Evolutionary conservation across 2,888 invertebrate species (phyloP).

Genomic region (Zelleria hepariella): DNA sequence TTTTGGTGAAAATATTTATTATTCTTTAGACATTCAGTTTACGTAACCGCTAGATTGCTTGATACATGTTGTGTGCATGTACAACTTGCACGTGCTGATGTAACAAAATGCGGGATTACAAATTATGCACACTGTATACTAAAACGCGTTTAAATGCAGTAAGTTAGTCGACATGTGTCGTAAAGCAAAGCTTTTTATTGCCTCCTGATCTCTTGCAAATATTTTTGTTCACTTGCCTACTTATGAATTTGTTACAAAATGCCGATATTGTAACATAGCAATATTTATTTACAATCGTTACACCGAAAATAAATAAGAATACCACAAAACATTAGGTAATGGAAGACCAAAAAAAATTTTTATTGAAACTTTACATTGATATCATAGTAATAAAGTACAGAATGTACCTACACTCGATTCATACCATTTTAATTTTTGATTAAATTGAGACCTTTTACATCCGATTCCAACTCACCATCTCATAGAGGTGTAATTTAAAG

Average conservation of each 20-base stretch:
- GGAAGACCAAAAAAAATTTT: too few relatives aligned
- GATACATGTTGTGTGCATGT: not conserved
- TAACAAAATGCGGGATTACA: not conserved
- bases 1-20: conserved; percentile 1
- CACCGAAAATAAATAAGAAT: too few relatives aligned
- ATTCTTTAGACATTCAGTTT: not conserved
- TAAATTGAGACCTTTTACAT: not conserved
- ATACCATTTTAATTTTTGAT: not conserved
- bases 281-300: too few relatives aligned
- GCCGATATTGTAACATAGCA: too few relatives aligned
- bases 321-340: too few relatives aligned
- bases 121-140: not conserved
- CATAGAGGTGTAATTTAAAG: not conserved
- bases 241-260: too few relatives aligned
- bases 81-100: not conserved
- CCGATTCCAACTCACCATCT: not conserved
- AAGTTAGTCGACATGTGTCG: not conserved
- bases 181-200: not conserved
- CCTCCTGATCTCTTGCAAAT: not conserved
- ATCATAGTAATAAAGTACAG: too few relatives aligned
- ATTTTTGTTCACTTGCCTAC: too few relatives aligned
- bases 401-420: not conserved
- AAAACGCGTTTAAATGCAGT: not conserved
- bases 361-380: too few relatives aligned
- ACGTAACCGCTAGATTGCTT: conserved; percentile 5